Evolutionary conservation across 2,888 invertebrate species (phyloP).

Genomic region (Venustoraphidia nigricollis): DNA sequence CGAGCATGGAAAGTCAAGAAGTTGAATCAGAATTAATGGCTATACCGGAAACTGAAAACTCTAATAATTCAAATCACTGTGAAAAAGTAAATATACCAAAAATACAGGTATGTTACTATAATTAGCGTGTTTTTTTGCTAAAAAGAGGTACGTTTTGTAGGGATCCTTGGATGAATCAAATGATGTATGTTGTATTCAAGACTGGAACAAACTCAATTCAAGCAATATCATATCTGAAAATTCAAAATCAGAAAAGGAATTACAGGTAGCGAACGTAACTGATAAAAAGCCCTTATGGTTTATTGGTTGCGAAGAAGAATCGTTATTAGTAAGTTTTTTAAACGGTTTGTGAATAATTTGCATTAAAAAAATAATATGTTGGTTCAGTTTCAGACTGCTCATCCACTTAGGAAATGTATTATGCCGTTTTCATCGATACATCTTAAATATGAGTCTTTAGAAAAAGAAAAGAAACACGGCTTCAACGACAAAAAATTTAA

Average conservation of each 20-base stretch:
- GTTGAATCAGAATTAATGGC: constrained; percentile 79
- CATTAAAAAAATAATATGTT: background rate
- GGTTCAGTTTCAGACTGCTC: background rate
- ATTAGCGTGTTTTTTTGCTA: too few species aligned
- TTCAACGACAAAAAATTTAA: background rate
- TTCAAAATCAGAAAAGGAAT: constrained; percentile 14
- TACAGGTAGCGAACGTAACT: constrained; percentile 10
- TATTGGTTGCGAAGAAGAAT: constrained; percentile 37
- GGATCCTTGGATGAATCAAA: constrained; percentile 46
- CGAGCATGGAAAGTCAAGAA: constrained; percentile 63
- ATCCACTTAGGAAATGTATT: constrained; percentile 3
- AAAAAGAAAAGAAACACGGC: background rate
- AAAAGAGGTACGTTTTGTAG: constrained; percentile 21
- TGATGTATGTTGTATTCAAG: constrained; percentile 20
- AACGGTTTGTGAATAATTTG: background rate
- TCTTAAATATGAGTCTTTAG: background rate
- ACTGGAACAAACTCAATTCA: constrained; percentile 6
- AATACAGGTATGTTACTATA: background rate
- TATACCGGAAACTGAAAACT: constrained; percentile 55
- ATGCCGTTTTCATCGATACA: background rate
- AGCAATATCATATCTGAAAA: constrained; percentile 6
- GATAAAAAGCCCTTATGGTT: constrained; percentile 38
- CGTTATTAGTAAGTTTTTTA: constrained; percentile 21
- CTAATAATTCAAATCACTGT: background rate
- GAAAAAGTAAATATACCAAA: background rate